Base-by-base conservation (phyloP, 2,888 invertebrate genomes). In the Rotaria macrura region DNA sequence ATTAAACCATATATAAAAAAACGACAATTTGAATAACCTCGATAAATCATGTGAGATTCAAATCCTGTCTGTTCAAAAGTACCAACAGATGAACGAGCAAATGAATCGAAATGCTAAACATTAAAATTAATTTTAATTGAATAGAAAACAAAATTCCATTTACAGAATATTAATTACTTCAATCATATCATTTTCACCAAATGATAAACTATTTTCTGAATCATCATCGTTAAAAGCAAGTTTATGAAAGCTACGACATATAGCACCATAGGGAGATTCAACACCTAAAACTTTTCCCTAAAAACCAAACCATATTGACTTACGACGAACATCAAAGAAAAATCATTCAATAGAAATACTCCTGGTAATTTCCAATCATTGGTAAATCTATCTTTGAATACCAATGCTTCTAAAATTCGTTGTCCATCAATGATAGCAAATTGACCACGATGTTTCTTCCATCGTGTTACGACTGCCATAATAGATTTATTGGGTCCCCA, bases 401-500 rank as follows among this genome's bases (percentile, higher is more conserved):
- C 88, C n/a, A 89, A 88, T 65, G 89, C 89, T 87, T 89, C 89
- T 74, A 89, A 87, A 23, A 89, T 88, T 47, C 87, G 87, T 86
- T 89, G 89, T 12, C 89, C 89, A 84, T 89, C 89, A 10, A 89
- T 88, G 83, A 88, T 87, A 85, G 89, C 84, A 25, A 74, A 54
- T 40, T 85, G 54, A 79, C 88, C 34, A 87, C 85, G 23, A 88
- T 88, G 86, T 88, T 54, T 88, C 84, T 88, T 88, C 49, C 89
- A 90, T 87, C 90, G 88, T 1, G 91, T 90, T 40, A 90, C 88
- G 12, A 91, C 89, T 2, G 89, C 88, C 83, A 89, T 88, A 38
- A 91, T 89, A 79, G 89, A 88, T 88, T 91, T 91, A 87, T 91
- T 91, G 20, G 91, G 91, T 34, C 91, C 91, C 90, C 90, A 91